Evolutionary conservation across 2,113 vertebrate species (phyloP), one percentile per base, ranked within the genome.

Genomic region (Eclectus roratus): DNA sequence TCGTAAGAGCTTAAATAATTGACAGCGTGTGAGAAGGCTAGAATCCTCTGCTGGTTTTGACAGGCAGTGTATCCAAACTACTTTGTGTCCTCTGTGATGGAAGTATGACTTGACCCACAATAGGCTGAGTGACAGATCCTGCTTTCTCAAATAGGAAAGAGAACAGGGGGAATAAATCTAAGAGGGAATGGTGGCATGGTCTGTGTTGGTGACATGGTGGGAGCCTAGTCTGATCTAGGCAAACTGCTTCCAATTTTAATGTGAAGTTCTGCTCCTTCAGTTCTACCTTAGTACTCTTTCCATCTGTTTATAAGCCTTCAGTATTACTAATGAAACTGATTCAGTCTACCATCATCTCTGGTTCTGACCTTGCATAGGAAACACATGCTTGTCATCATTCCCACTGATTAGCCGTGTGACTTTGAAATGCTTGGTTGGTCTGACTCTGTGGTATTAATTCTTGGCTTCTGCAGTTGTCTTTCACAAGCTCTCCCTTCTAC

Each of bases 81-180:
- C 1, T 0, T 24, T 27, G 29, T 71, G 43, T 7, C 8, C 18
- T 20, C 61, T 55, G n/a, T 33, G 56, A 7, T 49, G 28, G 12
- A 68, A 49, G 61, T 21, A 9, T 17, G 65, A 12, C 21, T 31
- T 88, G n/a, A 14, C 37, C 31, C 13, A 11, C n/a, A 47, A 3
- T 7, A 72, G 47, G 12, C 39, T 35, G 25, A 78, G 23, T 43
- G 35, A 29, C n/a, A 46, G 24, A 41, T 73, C 8, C 41, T 49
- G 2, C 47, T 77, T 69, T 66, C 27, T 77, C 6, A 4, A 47
- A 17, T 10, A 39, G 29, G 39, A 53, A 47, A 39, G 68, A 35
- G 49, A 87, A 19, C 55, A 74, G 60, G 13, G 16, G 47, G 31
- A 60, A 31, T 74, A 58, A 44, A 31, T 39, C 14, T 46, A 19